A percentile compares a stretch with the other conserved stretches of the same genome.
These are phyloP conservation scores for Crypturellus undulatus DNA, from an alignment of 2,113 vertebrate genomes.

Conservation along the genomic window DNA sequence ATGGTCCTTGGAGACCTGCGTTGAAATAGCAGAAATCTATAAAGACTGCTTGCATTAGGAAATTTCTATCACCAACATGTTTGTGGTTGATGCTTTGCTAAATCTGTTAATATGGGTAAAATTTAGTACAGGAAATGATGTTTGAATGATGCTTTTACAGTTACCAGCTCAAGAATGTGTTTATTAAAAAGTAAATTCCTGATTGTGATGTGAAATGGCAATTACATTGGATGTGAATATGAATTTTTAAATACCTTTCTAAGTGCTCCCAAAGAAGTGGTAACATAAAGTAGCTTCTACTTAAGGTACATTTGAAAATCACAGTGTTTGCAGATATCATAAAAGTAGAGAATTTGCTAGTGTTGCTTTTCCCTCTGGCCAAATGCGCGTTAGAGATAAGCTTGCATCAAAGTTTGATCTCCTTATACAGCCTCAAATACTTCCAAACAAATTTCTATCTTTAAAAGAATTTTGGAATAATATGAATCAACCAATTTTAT, in stretches of 20 bases:
- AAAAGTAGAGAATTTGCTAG: background rate
- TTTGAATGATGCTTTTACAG: conserved; percentile 66
- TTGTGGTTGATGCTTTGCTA: conserved; percentile 84
- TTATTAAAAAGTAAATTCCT: conserved; percentile 76
- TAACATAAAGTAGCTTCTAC: conserved; percentile 8
- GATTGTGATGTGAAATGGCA: conserved; percentile 31
- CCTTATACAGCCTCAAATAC: background rate
- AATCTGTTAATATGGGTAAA: conserved; percentile 75
- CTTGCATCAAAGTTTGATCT: background rate
- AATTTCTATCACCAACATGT: conserved; percentile 87
- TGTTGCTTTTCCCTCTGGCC: background rate
- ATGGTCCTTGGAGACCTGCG: conserved; percentile 90
- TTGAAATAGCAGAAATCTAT: conserved; percentile 90
- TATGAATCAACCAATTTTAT: background rate
- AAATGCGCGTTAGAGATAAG: background rate
- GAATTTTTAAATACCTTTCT: conserved; percentile 43
- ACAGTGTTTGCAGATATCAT: background rate
- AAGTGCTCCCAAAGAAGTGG: conserved; percentile 12
- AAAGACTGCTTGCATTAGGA: conserved; percentile 90
- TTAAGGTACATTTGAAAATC: background rate
- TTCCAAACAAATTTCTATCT: background rate
- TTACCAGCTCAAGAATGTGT: conserved; percentile 61
- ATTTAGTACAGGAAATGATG: conserved; percentile 76
- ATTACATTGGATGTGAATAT: conserved; percentile 1
- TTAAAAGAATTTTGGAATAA: background rate